These are phyloP conservation scores for Beaufortia kweichowensis DNA, from an alignment of 2,113 vertebrate genomes.

Conservation along the genomic window DNA sequence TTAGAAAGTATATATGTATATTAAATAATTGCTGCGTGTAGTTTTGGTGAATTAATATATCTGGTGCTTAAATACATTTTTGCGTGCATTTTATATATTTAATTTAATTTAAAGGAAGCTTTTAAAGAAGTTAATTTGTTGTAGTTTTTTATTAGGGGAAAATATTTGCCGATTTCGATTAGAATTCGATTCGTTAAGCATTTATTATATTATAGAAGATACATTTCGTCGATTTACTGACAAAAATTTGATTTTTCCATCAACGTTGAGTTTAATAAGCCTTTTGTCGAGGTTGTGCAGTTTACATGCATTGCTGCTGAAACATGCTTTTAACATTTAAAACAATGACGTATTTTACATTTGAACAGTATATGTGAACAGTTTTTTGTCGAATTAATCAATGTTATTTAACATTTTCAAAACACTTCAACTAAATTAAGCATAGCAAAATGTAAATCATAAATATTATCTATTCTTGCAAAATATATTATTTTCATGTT, in stretches of 20 bases:
- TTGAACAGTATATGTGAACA: background rate
- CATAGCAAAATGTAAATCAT: background rate
- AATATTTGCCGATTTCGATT: background rate
- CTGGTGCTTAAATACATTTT: no score
- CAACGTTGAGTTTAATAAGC: no score
- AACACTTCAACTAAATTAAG: background rate
- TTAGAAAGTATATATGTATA: background rate
- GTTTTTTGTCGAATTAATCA: no score
- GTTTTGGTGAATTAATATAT: background rate
- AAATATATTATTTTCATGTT: background rate
- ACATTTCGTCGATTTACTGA: background rate
- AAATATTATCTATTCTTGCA: background rate
- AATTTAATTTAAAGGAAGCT: background rate
- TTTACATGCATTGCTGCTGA: background rate
- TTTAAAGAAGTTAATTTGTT: background rate
- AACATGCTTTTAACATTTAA: background rate
- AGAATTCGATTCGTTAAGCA: background rate
- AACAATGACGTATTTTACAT: background rate
- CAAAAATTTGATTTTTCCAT: background rate
- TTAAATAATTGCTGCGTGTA: background rate
- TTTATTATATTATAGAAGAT: background rate
- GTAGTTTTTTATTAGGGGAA: background rate
- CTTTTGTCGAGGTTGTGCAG: no score
- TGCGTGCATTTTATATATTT: background rate
- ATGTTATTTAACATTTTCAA: background rate